phyloP scores from a whole-genome alignment of 2,888 invertebrate species.

The Meteorus cinctellus region DNA sequence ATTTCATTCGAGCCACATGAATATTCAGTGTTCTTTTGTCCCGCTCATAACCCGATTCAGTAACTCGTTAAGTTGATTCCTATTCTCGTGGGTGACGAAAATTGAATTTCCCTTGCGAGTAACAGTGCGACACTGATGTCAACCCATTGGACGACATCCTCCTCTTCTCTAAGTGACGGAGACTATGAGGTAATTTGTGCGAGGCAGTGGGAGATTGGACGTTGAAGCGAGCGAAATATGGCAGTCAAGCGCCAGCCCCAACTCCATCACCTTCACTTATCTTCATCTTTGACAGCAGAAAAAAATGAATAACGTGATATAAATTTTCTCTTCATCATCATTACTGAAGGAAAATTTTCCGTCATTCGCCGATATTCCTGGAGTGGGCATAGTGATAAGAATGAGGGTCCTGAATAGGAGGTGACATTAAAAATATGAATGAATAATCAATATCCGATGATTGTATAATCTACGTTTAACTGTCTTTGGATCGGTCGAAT shows the following conservation, averaged over 20 bases:
- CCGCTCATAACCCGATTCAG: slow-evolving; percentile 39
- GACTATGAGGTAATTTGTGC: slow-evolving; percentile 9
- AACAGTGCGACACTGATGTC: slow-evolving; percentile 33
- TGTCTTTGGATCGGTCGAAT: too few relatives aligned
- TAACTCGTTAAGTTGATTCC: slow-evolving; percentile 46
- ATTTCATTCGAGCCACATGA: slow-evolving; percentile 32
- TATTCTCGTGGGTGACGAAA: slow-evolving; percentile 41
- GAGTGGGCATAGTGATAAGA: too few relatives aligned
- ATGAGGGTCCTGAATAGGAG: too few relatives aligned
- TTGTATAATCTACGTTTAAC: too few relatives aligned
- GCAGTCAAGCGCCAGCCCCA: not conserved
- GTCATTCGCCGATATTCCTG: too few relatives aligned
- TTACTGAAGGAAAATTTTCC: not conserved
- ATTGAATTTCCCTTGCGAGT: slow-evolving; percentile 42
- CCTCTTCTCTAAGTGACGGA: slow-evolving; percentile 21
- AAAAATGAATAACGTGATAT: not conserved
- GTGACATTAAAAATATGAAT: too few relatives aligned
- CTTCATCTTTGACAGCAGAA: slow-evolving; percentile 5
- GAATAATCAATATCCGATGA: too few relatives aligned
- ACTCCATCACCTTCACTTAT: not conserved
- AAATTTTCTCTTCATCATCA: not conserved
- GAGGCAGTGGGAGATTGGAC: not conserved
- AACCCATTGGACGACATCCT: slow-evolving; percentile 21
- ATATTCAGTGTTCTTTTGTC: slow-evolving; percentile 44
- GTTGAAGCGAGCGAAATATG: not conserved